Evolutionary conservation across 2,113 vertebrate species (phyloP).

Genomic region (Engraulis encrasicolus): DNA sequence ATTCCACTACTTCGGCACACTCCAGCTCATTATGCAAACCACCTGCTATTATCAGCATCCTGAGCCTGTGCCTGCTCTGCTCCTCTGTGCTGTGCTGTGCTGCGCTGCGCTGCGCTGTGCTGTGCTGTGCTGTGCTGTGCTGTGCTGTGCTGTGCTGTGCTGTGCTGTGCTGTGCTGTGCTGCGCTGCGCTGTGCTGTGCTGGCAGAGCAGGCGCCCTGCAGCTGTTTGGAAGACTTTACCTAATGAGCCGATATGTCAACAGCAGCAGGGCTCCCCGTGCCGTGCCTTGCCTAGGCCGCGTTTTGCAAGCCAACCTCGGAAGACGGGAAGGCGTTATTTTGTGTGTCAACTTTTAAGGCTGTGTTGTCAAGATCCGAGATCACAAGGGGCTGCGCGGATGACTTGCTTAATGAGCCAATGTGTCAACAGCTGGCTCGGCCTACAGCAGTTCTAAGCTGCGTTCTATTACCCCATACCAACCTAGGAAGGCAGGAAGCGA

Average conservation of each 20-base stretch:
- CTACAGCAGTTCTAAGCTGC: too few species aligned
- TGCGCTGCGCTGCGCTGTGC: neutral
- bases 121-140: neutral
- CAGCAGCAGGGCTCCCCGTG: neutral
- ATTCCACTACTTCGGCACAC: too few species aligned
- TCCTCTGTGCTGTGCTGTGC: neutral
- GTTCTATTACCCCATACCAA: too few species aligned
- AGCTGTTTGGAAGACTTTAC: neutral
- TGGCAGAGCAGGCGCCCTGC: neutral
- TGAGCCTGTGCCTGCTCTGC: neutral
- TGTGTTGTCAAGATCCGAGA: too few species aligned
- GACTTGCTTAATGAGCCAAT: too few species aligned
- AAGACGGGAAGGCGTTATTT: neutral
- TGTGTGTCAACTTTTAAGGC: neutral
- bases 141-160: neutral
- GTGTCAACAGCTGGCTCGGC: too few species aligned
- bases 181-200: too few species aligned
- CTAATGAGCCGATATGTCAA: neutral
- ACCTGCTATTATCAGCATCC: conserved; percentile 9
- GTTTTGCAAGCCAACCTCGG: neutral
- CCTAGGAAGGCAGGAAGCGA: too few species aligned
- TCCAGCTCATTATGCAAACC: conserved; percentile 1
- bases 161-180: too few species aligned
- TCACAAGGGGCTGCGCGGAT: too few species aligned
- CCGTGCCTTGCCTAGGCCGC: neutral